Conservation (phyloP, 2,113 vertebrate genomes). For the Burhinus bistriatus region DNA sequence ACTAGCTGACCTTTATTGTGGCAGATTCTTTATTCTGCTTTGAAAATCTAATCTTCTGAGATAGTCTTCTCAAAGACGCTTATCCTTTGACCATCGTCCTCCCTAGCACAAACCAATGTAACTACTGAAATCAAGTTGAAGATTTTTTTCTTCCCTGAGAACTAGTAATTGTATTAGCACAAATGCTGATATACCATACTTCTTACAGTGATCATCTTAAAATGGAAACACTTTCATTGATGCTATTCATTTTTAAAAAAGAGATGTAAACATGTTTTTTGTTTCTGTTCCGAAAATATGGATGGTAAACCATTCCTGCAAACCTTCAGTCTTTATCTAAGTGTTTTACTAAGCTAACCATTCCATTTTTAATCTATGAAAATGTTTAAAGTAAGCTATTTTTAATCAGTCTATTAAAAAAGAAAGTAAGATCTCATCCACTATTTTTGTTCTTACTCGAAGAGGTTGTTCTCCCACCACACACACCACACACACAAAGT, state of each 20-base stretch:
- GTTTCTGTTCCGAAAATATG: neutral
- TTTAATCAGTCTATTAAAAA: neutral
- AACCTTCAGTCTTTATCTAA: neutral
- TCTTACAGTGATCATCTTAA: neutral
- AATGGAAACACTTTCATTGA: neutral
- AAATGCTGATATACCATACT: neutral
- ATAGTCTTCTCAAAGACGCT: neutral
- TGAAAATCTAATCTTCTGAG: neutral
- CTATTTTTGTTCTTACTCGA: neutral
- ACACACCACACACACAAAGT: fast-evolving
- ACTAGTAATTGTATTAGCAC: neutral
- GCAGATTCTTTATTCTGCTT: neutral
- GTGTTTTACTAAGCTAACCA: neutral
- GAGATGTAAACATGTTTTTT: neutral
- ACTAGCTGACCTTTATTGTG: neutral
- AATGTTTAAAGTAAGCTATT: neutral
- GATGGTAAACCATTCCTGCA: neutral
- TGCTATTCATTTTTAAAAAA: neutral
- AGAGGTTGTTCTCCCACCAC: neutral
- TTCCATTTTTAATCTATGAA: neutral
- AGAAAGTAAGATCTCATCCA: neutral
- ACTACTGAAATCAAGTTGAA: neutral
- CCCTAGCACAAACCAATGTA: neutral
- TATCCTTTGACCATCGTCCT: neutral
- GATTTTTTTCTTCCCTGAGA: neutral